A percentile compares a stretch with the other conserved stretches of the same genome.
Evolutionary conservation across 2,113 vertebrate species (phyloP).

Genomic region (Lepisosteus osseus): DNA sequence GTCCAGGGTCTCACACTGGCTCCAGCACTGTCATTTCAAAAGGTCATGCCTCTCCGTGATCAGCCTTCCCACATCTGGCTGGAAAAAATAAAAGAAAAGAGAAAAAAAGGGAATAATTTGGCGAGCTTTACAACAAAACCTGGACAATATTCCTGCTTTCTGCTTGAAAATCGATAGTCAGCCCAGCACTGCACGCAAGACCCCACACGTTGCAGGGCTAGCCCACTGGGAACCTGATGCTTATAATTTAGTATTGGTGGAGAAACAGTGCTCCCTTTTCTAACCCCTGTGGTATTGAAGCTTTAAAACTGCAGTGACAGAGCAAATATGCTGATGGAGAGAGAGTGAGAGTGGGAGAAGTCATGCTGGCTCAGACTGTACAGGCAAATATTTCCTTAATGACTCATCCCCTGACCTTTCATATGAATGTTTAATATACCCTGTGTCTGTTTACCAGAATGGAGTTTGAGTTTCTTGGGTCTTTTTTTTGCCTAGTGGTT

Average conservation of each 20-base stretch:
- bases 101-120: slow-evolving; percentile 41
- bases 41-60: slow-evolving; percentile 30
- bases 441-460: slow-evolving; percentile 74
- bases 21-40: slow-evolving; percentile 24
- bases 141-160: slow-evolving; percentile 45
- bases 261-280: slow-evolving; percentile 21
- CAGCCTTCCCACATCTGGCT: slow-evolving; percentile 38
- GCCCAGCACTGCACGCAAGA: slow-evolving; percentile 29
- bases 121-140: slow-evolving; percentile 51
- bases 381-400: slow-evolving; percentile 50
- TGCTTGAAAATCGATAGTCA: slow-evolving; percentile 47
- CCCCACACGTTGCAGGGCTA: slow-evolving; percentile 41
- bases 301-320: slow-evolving; percentile 6
- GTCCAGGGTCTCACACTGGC: no score
- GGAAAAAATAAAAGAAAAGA: slow-evolving; percentile 25
- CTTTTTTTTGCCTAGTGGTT: slow-evolving; percentile 59
- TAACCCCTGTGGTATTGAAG: slow-evolving; percentile 28
- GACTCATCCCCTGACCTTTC: slow-evolving; percentile 77
- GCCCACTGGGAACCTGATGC: slow-evolving; percentile 7
- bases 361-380: slow-evolving; percentile 10
- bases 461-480: slow-evolving; percentile 66
- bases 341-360: slow-evolving; percentile 26
- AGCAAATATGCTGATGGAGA: slow-evolving; percentile 14
- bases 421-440: slow-evolving; percentile 64
- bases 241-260: slow-evolving; percentile 22